These are phyloP conservation scores for Luffia ferchaultella DNA, from an alignment of 2,888 invertebrate species.

Conservation along the genomic window DNA sequence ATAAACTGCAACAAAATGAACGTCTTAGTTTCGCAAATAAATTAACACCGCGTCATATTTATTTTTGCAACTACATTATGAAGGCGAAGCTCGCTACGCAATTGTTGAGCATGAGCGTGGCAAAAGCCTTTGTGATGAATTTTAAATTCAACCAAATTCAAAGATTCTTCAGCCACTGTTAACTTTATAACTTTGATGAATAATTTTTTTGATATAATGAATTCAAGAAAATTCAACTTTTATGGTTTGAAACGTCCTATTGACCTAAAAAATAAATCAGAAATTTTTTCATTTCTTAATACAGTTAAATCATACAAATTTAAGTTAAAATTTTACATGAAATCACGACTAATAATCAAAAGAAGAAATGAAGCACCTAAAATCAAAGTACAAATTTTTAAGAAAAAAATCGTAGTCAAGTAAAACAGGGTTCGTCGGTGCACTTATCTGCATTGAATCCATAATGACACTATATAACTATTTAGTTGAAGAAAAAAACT, in stretches of 20 bases:
- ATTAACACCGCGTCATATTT: conserved; percentile 2
- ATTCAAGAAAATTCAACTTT: conserved; percentile 3
- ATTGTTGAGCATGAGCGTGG: conserved; percentile 9
- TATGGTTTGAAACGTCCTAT: conserved; percentile 3
- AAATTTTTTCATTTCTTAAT: conserved; percentile 1
- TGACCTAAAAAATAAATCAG: not conserved
- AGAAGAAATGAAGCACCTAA: not conserved
- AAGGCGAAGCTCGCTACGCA: conserved; percentile 8
- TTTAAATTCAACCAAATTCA: conserved; percentile 2
- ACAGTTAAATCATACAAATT: conserved; percentile 2
- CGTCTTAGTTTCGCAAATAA: conserved; percentile 5
- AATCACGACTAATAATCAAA: not conserved
- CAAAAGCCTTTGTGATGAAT: conserved; percentile 7
- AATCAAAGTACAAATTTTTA: not conserved
- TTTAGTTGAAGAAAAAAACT: conserved; percentile 1
- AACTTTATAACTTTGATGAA: conserved; percentile 3
- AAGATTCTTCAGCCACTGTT: conserved; percentile 1
- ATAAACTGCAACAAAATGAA: conserved; percentile 6
- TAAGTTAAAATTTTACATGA: not conserved
- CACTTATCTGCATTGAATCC: conserved; percentile 6
- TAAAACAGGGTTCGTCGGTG: conserved; percentile 7
- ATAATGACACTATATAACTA: not conserved
- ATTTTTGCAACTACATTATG: conserved; percentile 8
- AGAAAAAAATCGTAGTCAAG: not conserved
- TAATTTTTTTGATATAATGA: conserved; percentile 8